Evolutionary conservation across 2,888 invertebrate genomes (phyloP).

Genomic region (Nyleta sp.): DNA sequence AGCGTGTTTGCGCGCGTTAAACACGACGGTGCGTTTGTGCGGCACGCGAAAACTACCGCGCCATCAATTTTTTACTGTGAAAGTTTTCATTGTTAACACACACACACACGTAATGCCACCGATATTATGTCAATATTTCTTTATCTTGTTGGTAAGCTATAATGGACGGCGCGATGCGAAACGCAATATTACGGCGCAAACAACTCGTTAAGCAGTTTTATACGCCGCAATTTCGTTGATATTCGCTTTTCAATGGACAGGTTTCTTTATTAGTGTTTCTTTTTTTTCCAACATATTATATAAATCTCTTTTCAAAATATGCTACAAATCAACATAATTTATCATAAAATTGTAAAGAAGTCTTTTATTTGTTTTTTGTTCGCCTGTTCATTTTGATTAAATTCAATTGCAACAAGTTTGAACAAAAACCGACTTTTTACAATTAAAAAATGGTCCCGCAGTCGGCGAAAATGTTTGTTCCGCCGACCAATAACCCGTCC

Average conservation of each 20-base stretch:
- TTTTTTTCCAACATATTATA: slow-evolving; percentile 3
- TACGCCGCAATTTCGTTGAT: slow-evolving; percentile 15
- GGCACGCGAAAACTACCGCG: neutral
- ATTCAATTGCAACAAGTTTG: too few relatives aligned
- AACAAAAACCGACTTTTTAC: too few relatives aligned
- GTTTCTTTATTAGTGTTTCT: too few relatives aligned
- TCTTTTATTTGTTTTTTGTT: too few relatives aligned
- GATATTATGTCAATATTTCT: slow-evolving; percentile 41
- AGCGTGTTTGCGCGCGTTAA: neutral
- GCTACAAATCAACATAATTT: too few relatives aligned
- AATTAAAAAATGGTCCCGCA: too few relatives aligned
- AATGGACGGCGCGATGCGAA: slow-evolving; percentile 22
- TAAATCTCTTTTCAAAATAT: neutral
- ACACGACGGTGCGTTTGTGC: neutral
- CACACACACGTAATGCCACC: slow-evolving; percentile 21
- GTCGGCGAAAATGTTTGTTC: neutral
- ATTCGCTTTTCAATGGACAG: slow-evolving; percentile 6
- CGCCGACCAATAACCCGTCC: neutral
- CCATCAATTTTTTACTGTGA: slow-evolving; percentile 6
- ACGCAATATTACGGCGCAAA: slow-evolving; percentile 28
- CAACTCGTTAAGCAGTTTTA: slow-evolving; percentile 32
- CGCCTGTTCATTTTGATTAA: too few relatives aligned
- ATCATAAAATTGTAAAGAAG: too few relatives aligned
- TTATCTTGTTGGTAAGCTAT: slow-evolving; percentile 31
- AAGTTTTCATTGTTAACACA: slow-evolving; percentile 17